Base-by-base conservation (phyloP, 2,888 invertebrate genomes). In the Apodemia hepburni region DNA sequence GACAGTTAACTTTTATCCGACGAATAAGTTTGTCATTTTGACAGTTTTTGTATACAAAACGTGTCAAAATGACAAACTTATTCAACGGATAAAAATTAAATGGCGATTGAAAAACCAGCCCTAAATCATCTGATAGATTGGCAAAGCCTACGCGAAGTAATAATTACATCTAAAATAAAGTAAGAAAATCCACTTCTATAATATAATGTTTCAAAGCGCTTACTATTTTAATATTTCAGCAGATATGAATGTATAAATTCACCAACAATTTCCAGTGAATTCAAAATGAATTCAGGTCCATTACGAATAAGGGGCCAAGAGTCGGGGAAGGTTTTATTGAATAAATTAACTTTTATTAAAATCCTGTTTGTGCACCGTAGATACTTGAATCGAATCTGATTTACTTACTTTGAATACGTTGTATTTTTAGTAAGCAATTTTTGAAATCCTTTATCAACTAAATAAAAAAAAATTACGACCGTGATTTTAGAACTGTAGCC, bases 331-430 rank as follows among this genome's bases (percentile, higher is more conserved):
- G 75, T 81, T 80, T 87, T 86, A 87, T 87, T 83, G 85, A 85
- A 87, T 87, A 86, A 85, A 86, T 87, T 86, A 84, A 82, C 81
- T 86, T 85, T 85, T 85, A 87, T 87, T 85, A 85, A 85, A 85
- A 82, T 79, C 78, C 81, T 83, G 85, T 83, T 85, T 84, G 81
- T 80, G 80, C 79, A 75, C 76, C 73, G 64, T 59, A 64, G 72
- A 70, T 68, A 68, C 51, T 58, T 35, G 74, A 68, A 72, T 73
- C 71, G 70, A 70, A 69, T 71, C 73, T 76, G 73, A 77, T 76
- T 79, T 79, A 76, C 79, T 76, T 75, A 77, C 77, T 80, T 81
- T 54, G 27, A 15, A 27, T 27, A 54, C 15, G 27, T 27, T 54
- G 45, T 45, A n/a, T 45, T 45, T 45, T 45, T 45, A 45, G 15